Base-by-base conservation (phyloP, 2,113 vertebrate genomes). In the Alectura lathami region DNA sequence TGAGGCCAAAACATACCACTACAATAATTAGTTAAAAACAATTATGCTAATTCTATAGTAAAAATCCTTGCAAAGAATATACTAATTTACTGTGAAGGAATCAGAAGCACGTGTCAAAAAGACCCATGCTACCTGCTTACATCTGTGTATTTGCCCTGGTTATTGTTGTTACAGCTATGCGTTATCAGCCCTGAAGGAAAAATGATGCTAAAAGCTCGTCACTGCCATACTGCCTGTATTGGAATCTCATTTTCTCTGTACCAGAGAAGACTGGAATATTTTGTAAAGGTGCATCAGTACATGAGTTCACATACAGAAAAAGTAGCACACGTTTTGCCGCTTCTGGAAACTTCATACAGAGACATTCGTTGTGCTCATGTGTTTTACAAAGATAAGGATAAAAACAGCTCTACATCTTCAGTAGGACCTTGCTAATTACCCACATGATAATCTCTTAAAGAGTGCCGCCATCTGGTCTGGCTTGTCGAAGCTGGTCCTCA, bases 401-500 rank as follows among this genome's bases (percentile, higher is more conserved):
- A 54, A 63, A 60, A 5, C 18, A 91, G 59, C 51, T 78, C 16
- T 68, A 1, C 60, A 11, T 66, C 34, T 91, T 96, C 54, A 92
- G n/a, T 11, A 87, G 81, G 83, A 66, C 63, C 54, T 43, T 56
- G 34, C 26, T 82, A 87, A 76, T 83, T 92, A 98, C 98, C 85
- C 97, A 99, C 99, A 99, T 88, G 99, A 98, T 91, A 99, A 98
- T 96, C 99, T 98, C 97, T 99, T 99, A 95, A 99, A 99, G 36
- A 99, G 99, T 0, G 99, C 99, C 27, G 98, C 99, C 99, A 99
- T 99, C 97, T 99, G 99, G 42, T 99, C 99, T 17, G 99, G 99
- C 96, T 99, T 99, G 97, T 99, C 99, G 8, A 99, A 99, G 97
- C 99, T 99, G 89, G 99, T 99, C 98, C 99, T 99, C 99, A 99